phyloP scores from a whole-genome alignment of 2,113 vertebrate genomes.

The Alouatta palliata region DNA sequence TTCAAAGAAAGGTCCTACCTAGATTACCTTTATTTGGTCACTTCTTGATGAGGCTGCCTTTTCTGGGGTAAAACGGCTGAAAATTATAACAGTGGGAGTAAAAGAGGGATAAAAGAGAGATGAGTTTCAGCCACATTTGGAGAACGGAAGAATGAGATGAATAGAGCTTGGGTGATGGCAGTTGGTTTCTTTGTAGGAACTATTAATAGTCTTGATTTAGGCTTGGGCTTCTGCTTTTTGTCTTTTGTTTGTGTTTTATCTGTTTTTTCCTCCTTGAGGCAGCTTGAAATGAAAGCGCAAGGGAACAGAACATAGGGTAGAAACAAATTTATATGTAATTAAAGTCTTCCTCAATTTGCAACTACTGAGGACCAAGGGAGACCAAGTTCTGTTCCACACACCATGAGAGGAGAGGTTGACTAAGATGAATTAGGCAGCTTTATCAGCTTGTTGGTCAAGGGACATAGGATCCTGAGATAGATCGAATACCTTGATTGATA shows the following conservation, averaged over 20 bases:
- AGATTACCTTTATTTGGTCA: neutral
- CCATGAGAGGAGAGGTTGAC: neutral
- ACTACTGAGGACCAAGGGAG: neutral
- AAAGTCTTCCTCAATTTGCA: neutral
- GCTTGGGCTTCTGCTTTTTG: neutral
- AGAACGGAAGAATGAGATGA: neutral
- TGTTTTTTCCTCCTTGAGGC: neutral
- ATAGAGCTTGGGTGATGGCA: neutral
- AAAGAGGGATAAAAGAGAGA: neutral
- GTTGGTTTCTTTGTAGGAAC: neutral
- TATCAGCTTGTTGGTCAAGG: neutral
- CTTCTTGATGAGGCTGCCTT: neutral
- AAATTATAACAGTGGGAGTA: neutral
- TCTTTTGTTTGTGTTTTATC: neutral
- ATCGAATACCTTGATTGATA: neutral
- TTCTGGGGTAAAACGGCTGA: neutral
- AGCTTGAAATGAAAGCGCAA: slow-evolving; percentile 29
- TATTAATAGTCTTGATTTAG: neutral
- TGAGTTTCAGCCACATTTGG: neutral
- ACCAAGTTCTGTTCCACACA: neutral
- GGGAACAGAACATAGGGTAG: neutral
- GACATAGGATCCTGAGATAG: neutral
- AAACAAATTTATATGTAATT: neutral
- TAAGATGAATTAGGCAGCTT: neutral
- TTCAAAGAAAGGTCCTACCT: neutral